phyloP scores from a whole-genome alignment of 2,888 invertebrate species.

The Drosophila kanekoi region DNA sequence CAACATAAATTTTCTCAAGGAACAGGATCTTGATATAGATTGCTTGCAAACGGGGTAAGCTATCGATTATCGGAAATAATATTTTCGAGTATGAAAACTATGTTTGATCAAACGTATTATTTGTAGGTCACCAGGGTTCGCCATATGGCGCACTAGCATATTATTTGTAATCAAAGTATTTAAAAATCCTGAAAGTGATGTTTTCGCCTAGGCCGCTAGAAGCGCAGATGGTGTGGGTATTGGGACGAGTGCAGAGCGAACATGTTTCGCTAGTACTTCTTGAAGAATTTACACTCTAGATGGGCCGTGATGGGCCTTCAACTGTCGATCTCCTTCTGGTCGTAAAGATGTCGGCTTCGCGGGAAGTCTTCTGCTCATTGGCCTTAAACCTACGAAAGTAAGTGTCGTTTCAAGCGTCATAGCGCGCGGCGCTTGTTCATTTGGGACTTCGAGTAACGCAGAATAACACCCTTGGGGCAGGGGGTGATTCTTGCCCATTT shows the following conservation, averaged over 20 bases:
- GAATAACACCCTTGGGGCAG: conserved; percentile 92
- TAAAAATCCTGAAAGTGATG: conserved; percentile 75
- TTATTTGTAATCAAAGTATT: conserved; percentile 67
- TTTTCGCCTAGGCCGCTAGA: conserved; percentile 87
- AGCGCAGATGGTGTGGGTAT: conserved; percentile 98
- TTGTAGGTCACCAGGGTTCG: neutral
- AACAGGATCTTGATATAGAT: too few relatives aligned
- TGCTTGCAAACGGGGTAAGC: too few relatives aligned
- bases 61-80: too few relatives aligned
- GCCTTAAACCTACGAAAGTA: conserved; percentile 92
- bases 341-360: conserved; percentile 97
- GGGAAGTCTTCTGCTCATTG: conserved; percentile 88
- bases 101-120: too few relatives aligned
- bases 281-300: conserved; percentile 93
- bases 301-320: conserved; percentile 93
- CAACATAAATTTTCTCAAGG: too few relatives aligned
- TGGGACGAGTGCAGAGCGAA: conserved; percentile 97
- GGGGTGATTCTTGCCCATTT: conserved; percentile 87
- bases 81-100: too few relatives aligned
- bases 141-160: conserved; percentile 35
- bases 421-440: conserved; percentile 87
- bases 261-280: conserved; percentile 96
- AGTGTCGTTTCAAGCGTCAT: conserved; percentile 93
- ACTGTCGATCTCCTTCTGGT: conserved; percentile 94
- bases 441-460: conserved; percentile 90